Percentiles rank a stretch among this genome's conserved stretches.
Evolutionary conservation across 1,140 invertebrate genomes (phyloP).

Genomic region (Oncopeltus fasciatus): DNA sequence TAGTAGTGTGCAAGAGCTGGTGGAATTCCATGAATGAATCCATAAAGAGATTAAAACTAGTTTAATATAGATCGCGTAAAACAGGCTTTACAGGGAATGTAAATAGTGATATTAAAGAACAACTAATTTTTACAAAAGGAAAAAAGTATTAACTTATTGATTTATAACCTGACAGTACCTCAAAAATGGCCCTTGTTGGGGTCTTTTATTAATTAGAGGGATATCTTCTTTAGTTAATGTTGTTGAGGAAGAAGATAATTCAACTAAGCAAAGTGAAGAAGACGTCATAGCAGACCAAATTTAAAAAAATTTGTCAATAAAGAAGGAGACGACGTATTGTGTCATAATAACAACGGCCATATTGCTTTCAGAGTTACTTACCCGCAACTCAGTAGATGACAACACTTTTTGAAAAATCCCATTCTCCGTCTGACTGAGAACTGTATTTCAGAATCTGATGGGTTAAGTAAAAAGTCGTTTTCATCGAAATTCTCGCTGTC

Average conservation of each 20-base stretch:
- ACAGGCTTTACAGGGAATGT: too few relatives aligned
- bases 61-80: too few relatives aligned
- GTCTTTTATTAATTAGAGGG: constrained; percentile 42
- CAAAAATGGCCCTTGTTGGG: constrained; percentile 35
- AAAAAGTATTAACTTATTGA: constrained; percentile 12
- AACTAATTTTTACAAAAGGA: too few relatives aligned
- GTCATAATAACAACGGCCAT: constrained; percentile 6
- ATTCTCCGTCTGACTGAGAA: not conserved
- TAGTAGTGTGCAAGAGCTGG: too few relatives aligned
- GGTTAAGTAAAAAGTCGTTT: constrained; percentile 7
- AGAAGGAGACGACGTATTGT: constrained; percentile 1
- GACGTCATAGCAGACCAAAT: constrained; percentile 16
- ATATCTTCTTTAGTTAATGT: constrained; percentile 41
- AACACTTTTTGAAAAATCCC: constrained; percentile 8
- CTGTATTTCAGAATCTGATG: not conserved
- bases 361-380: not conserved
- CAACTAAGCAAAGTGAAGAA: constrained; percentile 26
- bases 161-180: constrained; percentile 32
- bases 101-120: too few relatives aligned
- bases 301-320: not conserved
- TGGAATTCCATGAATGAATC: too few relatives aligned
- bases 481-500: constrained; percentile 9
- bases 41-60: too few relatives aligned
- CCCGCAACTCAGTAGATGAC: not conserved
- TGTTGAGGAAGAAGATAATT: constrained; percentile 27